Evolutionary conservation across 1,140 invertebrate genomes (phyloP), one percentile per base, ranked within the genome.

Genomic region (Halesus radiatus): DNA sequence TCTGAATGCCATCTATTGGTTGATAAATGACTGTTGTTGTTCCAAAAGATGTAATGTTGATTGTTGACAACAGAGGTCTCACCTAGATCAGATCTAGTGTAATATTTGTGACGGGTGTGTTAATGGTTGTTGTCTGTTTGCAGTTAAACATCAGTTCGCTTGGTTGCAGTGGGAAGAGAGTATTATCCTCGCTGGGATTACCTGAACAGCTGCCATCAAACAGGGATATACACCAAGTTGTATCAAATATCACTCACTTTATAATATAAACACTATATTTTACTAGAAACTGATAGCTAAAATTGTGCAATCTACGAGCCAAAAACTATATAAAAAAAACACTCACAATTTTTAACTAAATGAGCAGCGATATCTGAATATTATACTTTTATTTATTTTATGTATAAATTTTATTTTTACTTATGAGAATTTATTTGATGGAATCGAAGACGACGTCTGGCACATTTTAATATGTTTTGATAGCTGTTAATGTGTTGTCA

Each of bases 361-460:
- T 60, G 29, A 80, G 53, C 82, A 81, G 82, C 82, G 78, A 76
- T 80, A 76, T 72, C 64, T 76, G 68, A 80, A 76, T n/a, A n/a
- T 45, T 45, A 45, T 77, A 68, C 62, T 81, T 81, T 83, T 80
- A 83, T 81, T 83, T 83, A 83, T 83, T 83, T 83, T 83, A 83
- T 79, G 81, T 83, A 83, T 83, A 80, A 81, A 83, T 81, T 81
- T 73, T 81, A 81, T 80, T 80, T 80, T 80, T 80, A 80, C 62
- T 80, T 80, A 81, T 77, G 76, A 66, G 80, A 78, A 76, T 79
- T 79, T 79, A 79, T 79, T 58, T 72, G 77, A 66, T 79, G 52
- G 62, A 78, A 78, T 79, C 53, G 56, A 62, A 81, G 79, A 78
- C 76, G 62, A 74, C 66, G 73, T 68, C 37, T 54, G 66, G 76